Conservation (phyloP, 2,888 invertebrate genomes). For the Dolichomitus sp. region DNA sequence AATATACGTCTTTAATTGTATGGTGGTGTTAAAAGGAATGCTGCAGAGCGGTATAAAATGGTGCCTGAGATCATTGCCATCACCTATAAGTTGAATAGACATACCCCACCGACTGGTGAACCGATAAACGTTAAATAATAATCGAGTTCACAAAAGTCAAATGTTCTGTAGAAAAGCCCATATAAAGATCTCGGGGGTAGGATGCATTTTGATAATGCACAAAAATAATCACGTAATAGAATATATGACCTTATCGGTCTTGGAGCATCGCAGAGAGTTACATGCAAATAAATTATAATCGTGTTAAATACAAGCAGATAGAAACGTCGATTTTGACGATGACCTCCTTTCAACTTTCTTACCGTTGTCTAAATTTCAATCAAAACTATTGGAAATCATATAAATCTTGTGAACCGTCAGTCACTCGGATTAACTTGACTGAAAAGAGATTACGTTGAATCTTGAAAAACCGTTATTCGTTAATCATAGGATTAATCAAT, state of each 20-base stretch:
- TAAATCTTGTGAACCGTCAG: background rate
- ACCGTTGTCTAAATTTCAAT: background rate
- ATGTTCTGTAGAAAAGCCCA: too few relatives aligned
- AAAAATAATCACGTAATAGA: background rate
- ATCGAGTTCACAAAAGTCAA: too few relatives aligned
- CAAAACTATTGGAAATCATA: background rate
- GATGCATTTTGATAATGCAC: constrained; percentile 26
- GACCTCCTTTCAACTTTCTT: background rate
- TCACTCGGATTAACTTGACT: background rate
- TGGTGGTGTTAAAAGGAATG: too few relatives aligned
- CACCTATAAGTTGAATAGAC: too few relatives aligned
- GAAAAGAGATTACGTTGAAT: background rate
- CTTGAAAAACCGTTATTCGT: background rate
- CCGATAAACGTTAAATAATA: too few relatives aligned
- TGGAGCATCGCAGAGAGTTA: background rate
- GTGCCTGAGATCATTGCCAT: too few relatives aligned
- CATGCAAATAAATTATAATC: background rate
- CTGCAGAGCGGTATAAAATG: too few relatives aligned
- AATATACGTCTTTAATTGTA: too few relatives aligned
- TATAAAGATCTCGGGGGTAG: background rate
- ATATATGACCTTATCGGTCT: background rate
- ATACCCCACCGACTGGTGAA: too few relatives aligned
- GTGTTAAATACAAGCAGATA: background rate
- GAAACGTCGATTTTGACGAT: background rate
- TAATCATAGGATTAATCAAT: background rate